These are phyloP conservation scores for Saccostrea glomerata DNA, from an alignment of 1,140 invertebrate genomes.

Conservation along the genomic window DNA sequence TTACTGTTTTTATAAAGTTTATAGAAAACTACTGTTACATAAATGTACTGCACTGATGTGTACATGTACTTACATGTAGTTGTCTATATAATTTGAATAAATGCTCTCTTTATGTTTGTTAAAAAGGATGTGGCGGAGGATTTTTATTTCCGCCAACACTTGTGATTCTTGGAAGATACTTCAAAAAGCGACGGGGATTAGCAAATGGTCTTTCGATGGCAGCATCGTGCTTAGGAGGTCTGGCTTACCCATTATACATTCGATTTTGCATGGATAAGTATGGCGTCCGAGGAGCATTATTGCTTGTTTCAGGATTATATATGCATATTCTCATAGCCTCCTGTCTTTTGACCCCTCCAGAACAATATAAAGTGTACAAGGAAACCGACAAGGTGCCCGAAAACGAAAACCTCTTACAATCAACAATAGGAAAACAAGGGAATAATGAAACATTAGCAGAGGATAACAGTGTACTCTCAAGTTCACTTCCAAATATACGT, in stretches of 20 bases:
- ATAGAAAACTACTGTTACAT: background rate
- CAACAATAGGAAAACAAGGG: background rate
- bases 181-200: constrained; percentile 60
- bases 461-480: background rate
- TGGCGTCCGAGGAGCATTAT: constrained; percentile 76
- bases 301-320: constrained; percentile 85
- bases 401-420: background rate
- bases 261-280: constrained; percentile 57
- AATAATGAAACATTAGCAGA: too few species aligned
- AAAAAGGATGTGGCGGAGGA: constrained; percentile 53
- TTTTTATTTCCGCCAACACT: constrained; percentile 57
- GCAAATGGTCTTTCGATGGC: constrained; percentile 60
- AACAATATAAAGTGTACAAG: background rate
- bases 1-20: too few species aligned
- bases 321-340: constrained; percentile 48
- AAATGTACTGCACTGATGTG: background rate
- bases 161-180: constrained; percentile 65
- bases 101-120: background rate
- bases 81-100: too few species aligned
- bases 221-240: constrained; percentile 54
- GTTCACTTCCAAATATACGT: background rate
- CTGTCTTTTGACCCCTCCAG: constrained; percentile 50
- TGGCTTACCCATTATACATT: constrained; percentile 59
- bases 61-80: too few species aligned
- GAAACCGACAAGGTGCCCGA: constrained; percentile 12